Evolutionary conservation across 1,140 invertebrate species (phyloP).

Genomic region (Aethina tumida): DNA sequence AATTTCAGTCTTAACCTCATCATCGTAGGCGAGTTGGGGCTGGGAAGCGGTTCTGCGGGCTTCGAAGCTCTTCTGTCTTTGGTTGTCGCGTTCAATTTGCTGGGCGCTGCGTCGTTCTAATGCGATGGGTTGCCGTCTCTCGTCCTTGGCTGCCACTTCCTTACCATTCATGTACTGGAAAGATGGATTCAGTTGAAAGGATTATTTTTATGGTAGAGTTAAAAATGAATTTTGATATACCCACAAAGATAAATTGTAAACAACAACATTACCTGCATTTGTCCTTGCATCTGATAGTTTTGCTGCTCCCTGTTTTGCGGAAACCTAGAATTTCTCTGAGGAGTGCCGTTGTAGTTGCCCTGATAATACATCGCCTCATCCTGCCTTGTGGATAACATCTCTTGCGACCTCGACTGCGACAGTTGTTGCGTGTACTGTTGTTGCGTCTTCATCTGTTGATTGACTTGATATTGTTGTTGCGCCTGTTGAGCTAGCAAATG

Average conservation of each 20-base stretch:
- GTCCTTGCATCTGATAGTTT: constrained; percentile 10
- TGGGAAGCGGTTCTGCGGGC: constrained; percentile 50
- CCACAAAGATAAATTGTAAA: too few relatives aligned
- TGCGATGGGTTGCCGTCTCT: constrained; percentile 3
- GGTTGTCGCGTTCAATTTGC: constrained; percentile 46
- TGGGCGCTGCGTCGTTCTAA: constrained; percentile 41
- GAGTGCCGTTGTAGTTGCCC: constrained; percentile 13
- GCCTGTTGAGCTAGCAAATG: constrained; percentile 38
- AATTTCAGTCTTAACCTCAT: constrained; percentile 31
- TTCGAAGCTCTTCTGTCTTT: constrained; percentile 43
- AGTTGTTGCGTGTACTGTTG: constrained; percentile 35
- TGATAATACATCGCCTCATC: constrained; percentile 35
- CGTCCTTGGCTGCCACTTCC: constrained; percentile 9
- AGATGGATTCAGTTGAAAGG: constrained; percentile 1
- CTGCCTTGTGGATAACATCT: constrained; percentile 40
- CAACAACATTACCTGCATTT: too few relatives aligned
- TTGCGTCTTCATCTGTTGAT: constrained; percentile 33
- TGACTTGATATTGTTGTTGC: constrained; percentile 31
- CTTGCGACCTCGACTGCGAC: constrained; percentile 42
- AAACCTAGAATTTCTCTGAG: constrained; percentile 12
- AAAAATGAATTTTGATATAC: too few relatives aligned
- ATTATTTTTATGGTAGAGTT: constrained; percentile 6
- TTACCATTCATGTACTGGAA: constrained; percentile 14
- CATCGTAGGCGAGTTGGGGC: constrained; percentile 51
- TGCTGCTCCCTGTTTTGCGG: constrained; percentile 12